Conservation (phyloP, 2,797 vertebrate genomes). For the Syngnathus acus region DNA sequence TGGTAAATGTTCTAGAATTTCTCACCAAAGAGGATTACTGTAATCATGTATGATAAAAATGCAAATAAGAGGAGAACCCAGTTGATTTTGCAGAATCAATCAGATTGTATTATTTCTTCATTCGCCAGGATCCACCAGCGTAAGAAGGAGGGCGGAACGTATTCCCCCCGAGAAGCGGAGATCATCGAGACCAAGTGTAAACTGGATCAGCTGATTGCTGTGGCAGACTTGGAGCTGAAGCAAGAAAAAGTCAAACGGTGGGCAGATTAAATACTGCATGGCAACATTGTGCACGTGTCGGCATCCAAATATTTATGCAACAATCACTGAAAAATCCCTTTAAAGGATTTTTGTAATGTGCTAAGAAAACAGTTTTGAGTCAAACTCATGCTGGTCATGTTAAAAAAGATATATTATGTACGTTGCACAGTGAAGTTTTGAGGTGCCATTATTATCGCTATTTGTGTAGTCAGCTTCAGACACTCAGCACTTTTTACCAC, state of each 20-base stretch:
- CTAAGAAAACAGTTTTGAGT: too few relatives aligned
- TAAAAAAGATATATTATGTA: too few relatives aligned
- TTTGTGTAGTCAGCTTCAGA: conserved; percentile 14
- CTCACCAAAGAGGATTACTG: too few relatives aligned
- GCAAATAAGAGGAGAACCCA: too few relatives aligned
- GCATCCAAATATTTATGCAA: neutral
- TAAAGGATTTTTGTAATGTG: neutral
- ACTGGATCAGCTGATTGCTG: conserved; percentile 93
- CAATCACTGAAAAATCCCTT: neutral
- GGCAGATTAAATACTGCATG: conserved; percentile 27
- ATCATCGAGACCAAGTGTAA: conserved; percentile 96
- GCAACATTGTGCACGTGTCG: neutral
- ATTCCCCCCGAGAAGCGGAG: conserved; percentile 93
- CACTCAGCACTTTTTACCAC: conserved; percentile 65
- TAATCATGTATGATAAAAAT: too few relatives aligned
- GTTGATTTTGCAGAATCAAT: too few relatives aligned
- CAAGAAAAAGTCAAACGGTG: conserved; percentile 95
- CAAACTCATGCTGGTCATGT: too few relatives aligned
- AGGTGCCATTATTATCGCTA: neutral
- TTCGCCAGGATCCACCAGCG: conserved; percentile 82
- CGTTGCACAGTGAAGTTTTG: too few relatives aligned
- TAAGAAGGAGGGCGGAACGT: conserved; percentile 93
- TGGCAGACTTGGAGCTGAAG: conserved; percentile 93
- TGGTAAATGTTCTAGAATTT: neutral
- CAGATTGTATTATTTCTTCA: neutral